phyloP scores from a whole-genome alignment of 1,140 invertebrate species.

The Drosophila lacertosa region DNA sequence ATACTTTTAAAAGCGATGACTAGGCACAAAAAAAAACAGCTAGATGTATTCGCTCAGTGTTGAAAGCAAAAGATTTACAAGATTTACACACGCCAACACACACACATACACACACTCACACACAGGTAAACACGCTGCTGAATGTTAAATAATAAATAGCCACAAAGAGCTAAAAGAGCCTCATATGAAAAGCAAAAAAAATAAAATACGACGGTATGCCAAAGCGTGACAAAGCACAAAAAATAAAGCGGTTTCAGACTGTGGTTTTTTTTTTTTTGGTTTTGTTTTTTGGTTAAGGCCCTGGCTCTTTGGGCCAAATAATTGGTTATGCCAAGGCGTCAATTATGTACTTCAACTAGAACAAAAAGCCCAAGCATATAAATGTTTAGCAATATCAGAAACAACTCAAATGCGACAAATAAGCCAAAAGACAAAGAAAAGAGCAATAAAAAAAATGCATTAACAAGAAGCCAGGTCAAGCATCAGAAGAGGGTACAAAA shows the following conservation, averaged over 20 bases:
- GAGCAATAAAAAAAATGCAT: slow-evolving; percentile 35
- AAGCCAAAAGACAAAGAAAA: slow-evolving; percentile 31
- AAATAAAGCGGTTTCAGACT: slow-evolving; percentile 30
- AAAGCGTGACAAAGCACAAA: slow-evolving; percentile 66
- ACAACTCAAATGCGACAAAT: slow-evolving; percentile 25
- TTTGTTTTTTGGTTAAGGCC: not conserved
- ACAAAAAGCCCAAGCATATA: slow-evolving; percentile 25
- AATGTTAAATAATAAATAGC: slow-evolving; percentile 74
- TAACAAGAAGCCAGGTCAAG: slow-evolving; percentile 18
- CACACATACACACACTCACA: slow-evolving; percentile 2
- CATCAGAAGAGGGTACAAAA: slow-evolving; percentile 18
- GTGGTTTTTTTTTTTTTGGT: slow-evolving; percentile 1
- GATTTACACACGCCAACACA: slow-evolving; percentile 72
- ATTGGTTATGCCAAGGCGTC: slow-evolving; percentile 70
- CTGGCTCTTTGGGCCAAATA: slow-evolving; percentile 44
- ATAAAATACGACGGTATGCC: slow-evolving; percentile 62
- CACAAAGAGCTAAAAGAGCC: slow-evolving; percentile 49
- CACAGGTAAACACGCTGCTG: not conserved
- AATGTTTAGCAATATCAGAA: slow-evolving; percentile 30
- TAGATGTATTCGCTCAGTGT: slow-evolving; percentile 49
- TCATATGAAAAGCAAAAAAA: slow-evolving; percentile 25
- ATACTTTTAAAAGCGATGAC: slow-evolving; percentile 76
- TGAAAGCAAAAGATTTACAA: slow-evolving; percentile 78
- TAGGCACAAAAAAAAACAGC: slow-evolving; percentile 41
- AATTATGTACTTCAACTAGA: slow-evolving; percentile 70